Evolutionary conservation across 2,797 vertebrate species (phyloP).

Genomic region (Leptoclinus maculatus): DNA sequence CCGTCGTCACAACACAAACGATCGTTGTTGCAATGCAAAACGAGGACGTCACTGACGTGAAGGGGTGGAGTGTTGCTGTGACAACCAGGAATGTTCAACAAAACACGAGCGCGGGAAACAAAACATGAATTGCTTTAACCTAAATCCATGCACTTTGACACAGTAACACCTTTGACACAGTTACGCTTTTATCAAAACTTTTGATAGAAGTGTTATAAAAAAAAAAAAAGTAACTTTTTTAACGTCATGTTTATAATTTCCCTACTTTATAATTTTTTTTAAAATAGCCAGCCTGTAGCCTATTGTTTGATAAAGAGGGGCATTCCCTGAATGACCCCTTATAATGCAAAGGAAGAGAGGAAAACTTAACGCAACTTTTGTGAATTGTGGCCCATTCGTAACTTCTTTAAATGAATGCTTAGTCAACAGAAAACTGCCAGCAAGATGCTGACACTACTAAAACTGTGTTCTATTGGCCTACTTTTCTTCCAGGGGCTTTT

Average conservation of each 20-base stretch:
- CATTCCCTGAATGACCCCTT: background rate
- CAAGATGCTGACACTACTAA: background rate
- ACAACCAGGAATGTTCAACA: constrained; percentile 79
- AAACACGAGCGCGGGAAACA: constrained; percentile 75
- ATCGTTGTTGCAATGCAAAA: constrained; percentile 69
- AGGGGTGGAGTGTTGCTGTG: constrained; percentile 79
- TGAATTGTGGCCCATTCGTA: background rate
- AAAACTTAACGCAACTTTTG: background rate
- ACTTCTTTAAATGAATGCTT: background rate
- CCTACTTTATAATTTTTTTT: background rate
- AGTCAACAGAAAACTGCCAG: background rate
- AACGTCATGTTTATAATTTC: background rate
- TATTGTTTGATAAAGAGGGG: background rate
- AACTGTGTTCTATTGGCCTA: background rate
- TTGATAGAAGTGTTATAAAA: too few relatives aligned
- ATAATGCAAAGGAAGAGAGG: background rate
- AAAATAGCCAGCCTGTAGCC: background rate
- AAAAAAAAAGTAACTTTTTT: background rate
- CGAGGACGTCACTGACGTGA: constrained; percentile 72
- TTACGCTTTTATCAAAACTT: constrained; percentile 8
- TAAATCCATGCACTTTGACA: constrained; percentile 46
- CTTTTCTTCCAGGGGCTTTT: background rate
- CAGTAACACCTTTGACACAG: constrained; percentile 50
- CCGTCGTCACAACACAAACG: background rate
- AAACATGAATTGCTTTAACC: constrained; percentile 24